phyloP scores from a whole-genome alignment of 2,113 vertebrate genomes.

The Myotis yumanensis region DNA sequence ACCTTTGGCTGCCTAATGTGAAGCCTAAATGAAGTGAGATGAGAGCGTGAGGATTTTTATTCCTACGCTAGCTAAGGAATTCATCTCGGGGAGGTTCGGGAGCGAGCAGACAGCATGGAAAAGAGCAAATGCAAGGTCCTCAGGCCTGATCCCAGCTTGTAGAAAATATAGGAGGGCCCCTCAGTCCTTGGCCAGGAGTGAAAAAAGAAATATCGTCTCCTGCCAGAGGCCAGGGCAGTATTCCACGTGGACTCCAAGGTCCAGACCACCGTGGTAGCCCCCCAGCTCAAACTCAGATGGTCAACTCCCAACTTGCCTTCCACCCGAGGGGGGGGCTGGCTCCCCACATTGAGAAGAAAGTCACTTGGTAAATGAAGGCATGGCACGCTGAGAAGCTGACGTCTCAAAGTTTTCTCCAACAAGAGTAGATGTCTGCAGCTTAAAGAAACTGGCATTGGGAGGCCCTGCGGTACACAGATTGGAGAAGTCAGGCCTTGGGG shows the following conservation, averaged over 20 bases:
- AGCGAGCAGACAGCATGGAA: background rate
- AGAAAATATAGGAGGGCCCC: background rate
- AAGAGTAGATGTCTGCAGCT: background rate
- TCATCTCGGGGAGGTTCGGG: background rate
- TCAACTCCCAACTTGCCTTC: background rate
- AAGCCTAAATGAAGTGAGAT: background rate
- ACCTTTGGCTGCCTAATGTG: slow-evolving; percentile 14
- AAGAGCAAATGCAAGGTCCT: background rate
- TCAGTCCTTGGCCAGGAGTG: background rate
- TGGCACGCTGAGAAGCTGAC: background rate
- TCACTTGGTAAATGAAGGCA: background rate
- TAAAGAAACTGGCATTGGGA: background rate
- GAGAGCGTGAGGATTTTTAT: background rate
- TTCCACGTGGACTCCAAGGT: background rate
- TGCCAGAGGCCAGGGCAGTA: background rate
- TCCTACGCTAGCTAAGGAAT: background rate
- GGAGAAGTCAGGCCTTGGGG: background rate
- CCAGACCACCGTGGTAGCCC: background rate
- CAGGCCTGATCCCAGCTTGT: background rate
- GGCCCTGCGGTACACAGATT: background rate
- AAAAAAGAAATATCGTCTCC: background rate
- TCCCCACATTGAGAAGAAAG: background rate
- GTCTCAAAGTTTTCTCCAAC: background rate
- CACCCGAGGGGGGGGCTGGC: accelerated
- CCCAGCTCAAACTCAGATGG: background rate